These are phyloP conservation scores for Monochamus saltuarius DNA, from an alignment of 1,140 invertebrate species.

Conservation along the genomic window DNA sequence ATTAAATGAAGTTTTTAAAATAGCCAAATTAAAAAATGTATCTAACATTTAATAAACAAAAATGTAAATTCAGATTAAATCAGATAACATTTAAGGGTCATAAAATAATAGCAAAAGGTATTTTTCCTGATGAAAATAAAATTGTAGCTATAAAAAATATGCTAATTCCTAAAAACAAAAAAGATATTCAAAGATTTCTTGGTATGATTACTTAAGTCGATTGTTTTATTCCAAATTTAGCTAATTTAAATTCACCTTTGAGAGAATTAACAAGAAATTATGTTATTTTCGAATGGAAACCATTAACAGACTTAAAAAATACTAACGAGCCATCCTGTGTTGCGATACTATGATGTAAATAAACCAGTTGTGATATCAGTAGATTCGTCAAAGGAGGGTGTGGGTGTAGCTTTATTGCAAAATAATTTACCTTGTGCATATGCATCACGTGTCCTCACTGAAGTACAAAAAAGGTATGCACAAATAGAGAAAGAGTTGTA, in stretches of 20 bases:
- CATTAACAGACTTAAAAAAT: too few species aligned
- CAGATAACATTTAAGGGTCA: conserved; percentile 1
- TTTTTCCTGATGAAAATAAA: conserved; percentile 19
- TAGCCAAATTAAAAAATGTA: conserved; percentile 15
- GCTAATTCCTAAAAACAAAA: conserved; percentile 33
- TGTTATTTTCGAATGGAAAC: not conserved
- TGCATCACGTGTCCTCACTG: too few species aligned
- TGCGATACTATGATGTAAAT: too few species aligned
- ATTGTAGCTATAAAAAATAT: conserved; percentile 36
- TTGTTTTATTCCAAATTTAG: not conserved
- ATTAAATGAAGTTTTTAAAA: conserved; percentile 34
- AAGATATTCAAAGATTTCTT: conserved; percentile 43
- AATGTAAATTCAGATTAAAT: conserved; percentile 42
- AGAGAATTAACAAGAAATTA: not conserved
- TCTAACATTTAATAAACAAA: conserved; percentile 37
- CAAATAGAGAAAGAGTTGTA: too few species aligned
- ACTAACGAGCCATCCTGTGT: too few species aligned
- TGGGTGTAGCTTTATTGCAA: too few species aligned
- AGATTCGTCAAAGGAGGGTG: too few species aligned
- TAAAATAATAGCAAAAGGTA: not conserved
- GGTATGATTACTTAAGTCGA: conserved; percentile 37
- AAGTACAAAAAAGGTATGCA: too few species aligned
- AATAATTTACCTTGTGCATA: too few species aligned
- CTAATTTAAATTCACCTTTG: too few species aligned
- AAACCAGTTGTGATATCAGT: too few species aligned